Evolutionary conservation across 2,797 vertebrate species (phyloP).

Genomic region (Danio aesculapii): DNA sequence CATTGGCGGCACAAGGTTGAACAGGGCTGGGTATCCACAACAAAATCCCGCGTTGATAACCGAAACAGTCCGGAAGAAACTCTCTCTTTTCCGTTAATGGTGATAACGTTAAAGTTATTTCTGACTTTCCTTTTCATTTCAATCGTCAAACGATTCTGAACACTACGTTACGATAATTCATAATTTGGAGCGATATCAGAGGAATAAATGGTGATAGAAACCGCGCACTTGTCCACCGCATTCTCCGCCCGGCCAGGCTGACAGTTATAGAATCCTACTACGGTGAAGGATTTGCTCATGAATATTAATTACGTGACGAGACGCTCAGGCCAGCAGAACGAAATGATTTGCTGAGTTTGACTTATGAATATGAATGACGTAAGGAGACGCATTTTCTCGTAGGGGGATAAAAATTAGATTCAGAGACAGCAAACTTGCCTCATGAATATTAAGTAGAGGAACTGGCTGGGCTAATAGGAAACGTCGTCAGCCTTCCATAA

Average conservation of each 20-base stretch:
- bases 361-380: constrained; percentile 3
- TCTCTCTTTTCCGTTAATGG: background rate
- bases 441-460: background rate
- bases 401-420: background rate
- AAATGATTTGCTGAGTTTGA: background rate
- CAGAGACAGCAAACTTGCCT: background rate
- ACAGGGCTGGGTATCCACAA: constrained; percentile 33
- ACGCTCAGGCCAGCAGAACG: background rate
- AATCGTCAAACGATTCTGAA: background rate
- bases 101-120: background rate
- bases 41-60: constrained; percentile 32
- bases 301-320: constrained; percentile 32
- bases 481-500: background rate
- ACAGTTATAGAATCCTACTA: constrained; percentile 19
- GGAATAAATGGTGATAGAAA: background rate
- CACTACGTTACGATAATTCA: background rate
- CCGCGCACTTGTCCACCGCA: constrained; percentile 10
- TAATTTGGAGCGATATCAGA: background rate
- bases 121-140: background rate
- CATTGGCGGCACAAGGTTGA: constrained; percentile 51
- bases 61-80: constrained; percentile 47
- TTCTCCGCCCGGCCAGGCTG: constrained; percentile 39
- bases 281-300: background rate
- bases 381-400: background rate
- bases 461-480: too few relatives aligned